Percentiles rank a stretch among this genome's conserved stretches.
phyloP scores from a whole-genome alignment of 2,113 vertebrate genomes.

The Campylomormyrus tamandua region DNA sequence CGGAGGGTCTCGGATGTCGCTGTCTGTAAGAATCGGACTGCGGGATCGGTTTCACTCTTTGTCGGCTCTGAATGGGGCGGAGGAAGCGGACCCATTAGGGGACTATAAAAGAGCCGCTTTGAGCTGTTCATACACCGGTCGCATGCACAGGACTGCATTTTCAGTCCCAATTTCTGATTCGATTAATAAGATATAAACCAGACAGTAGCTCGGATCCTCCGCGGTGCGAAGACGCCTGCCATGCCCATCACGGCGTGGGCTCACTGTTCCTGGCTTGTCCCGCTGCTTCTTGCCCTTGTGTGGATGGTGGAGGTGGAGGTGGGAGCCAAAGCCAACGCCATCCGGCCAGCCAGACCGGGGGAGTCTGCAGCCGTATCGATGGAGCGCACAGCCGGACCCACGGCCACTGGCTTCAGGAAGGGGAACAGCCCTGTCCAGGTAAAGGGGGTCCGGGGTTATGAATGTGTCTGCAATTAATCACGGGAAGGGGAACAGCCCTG shows the following conservation, averaged over 20 bases:
- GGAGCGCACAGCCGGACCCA: constrained; percentile 67
- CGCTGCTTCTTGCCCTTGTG: constrained; percentile 74
- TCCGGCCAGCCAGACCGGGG: constrained; percentile 73
- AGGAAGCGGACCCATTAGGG: constrained; percentile 55
- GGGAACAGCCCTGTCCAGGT: constrained; percentile 76
- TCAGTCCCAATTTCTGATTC: neutral
- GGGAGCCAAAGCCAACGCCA: constrained; percentile 82
- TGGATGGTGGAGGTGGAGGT: constrained; percentile 75
- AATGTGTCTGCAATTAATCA: too few relatives aligned
- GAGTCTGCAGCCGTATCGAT: constrained; percentile 69
- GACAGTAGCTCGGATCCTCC: neutral
- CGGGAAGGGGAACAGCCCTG: neutral
- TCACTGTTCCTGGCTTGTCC: constrained; percentile 65
- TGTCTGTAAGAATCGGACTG: constrained; percentile 36
- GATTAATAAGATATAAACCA: neutral
- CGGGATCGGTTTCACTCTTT: constrained; percentile 57
- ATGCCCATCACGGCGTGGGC: constrained; percentile 70
- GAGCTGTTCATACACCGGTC: constrained; percentile 52
- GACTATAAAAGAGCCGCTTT: constrained; percentile 67
- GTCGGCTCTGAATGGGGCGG: constrained; percentile 65
- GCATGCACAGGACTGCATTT: constrained; percentile 33
- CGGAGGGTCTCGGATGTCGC: constrained; percentile 48
- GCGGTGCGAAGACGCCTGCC: constrained; percentile 19
- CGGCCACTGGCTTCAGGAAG: constrained; percentile 75
- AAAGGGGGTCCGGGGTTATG: constrained; percentile 33